phyloP scores from a whole-genome alignment of 2,113 vertebrate species.

The Mobula birostris region DNA sequence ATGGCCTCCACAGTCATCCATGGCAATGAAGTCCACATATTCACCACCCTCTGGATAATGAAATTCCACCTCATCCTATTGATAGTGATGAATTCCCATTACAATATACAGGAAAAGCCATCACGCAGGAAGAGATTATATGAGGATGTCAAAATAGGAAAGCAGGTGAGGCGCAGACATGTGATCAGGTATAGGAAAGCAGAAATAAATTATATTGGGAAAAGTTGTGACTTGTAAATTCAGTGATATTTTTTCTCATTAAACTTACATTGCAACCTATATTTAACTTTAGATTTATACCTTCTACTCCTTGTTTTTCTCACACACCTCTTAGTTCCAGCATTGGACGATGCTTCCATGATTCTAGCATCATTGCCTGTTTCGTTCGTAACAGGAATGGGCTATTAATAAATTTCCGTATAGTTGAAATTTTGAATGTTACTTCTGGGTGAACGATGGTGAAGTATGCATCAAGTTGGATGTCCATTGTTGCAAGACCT shows the following conservation, averaged over 20 bases:
- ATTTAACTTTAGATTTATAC: not conserved
- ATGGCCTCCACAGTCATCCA: no score
- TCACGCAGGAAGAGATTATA: not conserved
- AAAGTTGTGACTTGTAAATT: not conserved
- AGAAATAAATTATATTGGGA: not conserved
- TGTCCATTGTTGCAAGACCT: slow-evolving; percentile 56
- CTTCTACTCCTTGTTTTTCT: not conserved
- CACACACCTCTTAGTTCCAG: slow-evolving; percentile 54
- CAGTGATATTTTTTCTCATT: not conserved
- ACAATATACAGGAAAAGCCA: not conserved
- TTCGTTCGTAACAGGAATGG: slow-evolving; percentile 61
- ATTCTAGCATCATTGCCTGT: slow-evolving; percentile 58
- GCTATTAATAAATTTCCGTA: slow-evolving; percentile 63
- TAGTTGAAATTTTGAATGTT: slow-evolving; percentile 56
- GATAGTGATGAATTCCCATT: no score
- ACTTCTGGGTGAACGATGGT: slow-evolving; percentile 56
- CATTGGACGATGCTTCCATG: slow-evolving; percentile 57
- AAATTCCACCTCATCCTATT: no score
- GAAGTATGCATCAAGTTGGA: slow-evolving; percentile 59
- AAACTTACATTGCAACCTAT: not conserved
- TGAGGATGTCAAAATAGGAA: not conserved
- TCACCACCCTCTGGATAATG: no score
- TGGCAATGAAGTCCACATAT: no score
- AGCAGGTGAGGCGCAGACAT: not conserved
- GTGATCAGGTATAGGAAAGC: not conserved